phyloP scores from a whole-genome alignment of 2,113 vertebrate species.

The Bubalus kerabau region DNA sequence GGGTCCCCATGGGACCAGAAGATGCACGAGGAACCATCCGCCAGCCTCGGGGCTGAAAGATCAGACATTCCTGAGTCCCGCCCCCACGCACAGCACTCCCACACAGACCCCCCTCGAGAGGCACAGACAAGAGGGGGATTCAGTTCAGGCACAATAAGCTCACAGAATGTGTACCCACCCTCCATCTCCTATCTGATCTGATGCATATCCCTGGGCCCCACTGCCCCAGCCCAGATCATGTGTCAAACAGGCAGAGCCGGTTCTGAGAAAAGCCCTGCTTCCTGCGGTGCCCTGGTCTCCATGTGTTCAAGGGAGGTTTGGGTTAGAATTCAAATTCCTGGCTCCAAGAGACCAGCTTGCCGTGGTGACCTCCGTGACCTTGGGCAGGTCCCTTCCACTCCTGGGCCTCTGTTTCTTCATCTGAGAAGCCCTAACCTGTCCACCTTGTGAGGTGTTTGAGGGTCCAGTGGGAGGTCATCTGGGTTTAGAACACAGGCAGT shows the following conservation, averaged over 20 bases:
- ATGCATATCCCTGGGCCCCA: background rate
- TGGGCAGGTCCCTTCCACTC: background rate
- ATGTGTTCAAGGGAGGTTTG: background rate
- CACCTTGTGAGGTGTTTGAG: background rate
- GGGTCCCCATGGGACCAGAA: background rate
- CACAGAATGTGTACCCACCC: background rate
- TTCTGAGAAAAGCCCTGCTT: background rate
- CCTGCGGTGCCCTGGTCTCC: background rate
- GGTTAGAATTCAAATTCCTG: background rate
- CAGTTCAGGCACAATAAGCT: background rate
- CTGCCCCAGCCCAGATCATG: background rate
- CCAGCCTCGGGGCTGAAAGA: background rate
- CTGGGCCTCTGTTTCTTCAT: background rate
- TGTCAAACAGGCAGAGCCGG: background rate
- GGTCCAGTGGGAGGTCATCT: background rate
- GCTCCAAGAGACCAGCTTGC: background rate
- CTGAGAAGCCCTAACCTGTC: background rate
- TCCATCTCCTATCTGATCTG: background rate
- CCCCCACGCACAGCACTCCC: background rate
- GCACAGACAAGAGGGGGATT: background rate
- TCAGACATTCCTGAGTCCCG: background rate
- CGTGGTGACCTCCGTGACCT: background rate
- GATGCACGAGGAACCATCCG: accelerated
- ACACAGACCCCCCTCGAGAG: background rate
- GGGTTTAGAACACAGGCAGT: background rate